Conservation (phyloP, 2,888 invertebrate genomes). For the Hirtodrosophila cameraria region DNA sequence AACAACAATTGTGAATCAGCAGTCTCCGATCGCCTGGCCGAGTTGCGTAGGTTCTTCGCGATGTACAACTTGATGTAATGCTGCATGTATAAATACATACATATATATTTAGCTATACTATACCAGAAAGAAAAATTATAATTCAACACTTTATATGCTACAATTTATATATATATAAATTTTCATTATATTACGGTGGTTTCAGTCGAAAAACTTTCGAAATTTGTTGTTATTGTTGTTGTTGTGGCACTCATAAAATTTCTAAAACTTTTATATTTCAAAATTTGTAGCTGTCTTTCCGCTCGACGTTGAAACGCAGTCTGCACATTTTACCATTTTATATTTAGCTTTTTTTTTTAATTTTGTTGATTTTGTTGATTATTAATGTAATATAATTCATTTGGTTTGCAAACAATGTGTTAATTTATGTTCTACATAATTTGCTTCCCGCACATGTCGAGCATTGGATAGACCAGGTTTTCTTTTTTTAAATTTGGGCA, state of each 20-base stretch:
- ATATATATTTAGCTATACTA: conserved; percentile 6
- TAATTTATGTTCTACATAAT: conserved; percentile 36
- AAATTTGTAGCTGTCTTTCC: conserved; percentile 5
- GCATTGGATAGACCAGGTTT: no score
- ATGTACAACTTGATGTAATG: conserved; percentile 5
- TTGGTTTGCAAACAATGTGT: conserved; percentile 25
- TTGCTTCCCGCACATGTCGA: conserved; percentile 6
- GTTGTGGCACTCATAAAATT: conserved; percentile 38
- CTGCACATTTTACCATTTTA: conserved; percentile 11
- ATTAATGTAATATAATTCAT: conserved; percentile 23
- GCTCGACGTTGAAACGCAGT: conserved; percentile 4
- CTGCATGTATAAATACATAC: background rate
- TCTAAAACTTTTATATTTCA: conserved; percentile 36
- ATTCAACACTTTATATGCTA: conserved; percentile 12
- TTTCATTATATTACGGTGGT: conserved; percentile 15
- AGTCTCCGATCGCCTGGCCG: background rate
- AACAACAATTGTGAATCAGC: conserved; percentile 47
- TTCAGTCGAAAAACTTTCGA: conserved; percentile 33
- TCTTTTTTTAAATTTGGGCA: no score
- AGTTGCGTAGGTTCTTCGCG: conserved; percentile 23
- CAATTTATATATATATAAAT: conserved; percentile 13
- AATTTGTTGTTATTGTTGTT: conserved; percentile 30
- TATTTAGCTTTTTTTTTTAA: conserved; percentile 7
- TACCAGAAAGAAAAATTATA: background rate
- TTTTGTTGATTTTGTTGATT: conserved; percentile 7